These are phyloP conservation scores for Drosophila formosana DNA, from an alignment of 2,888 invertebrate genomes.

Conservation along the genomic window DNA sequence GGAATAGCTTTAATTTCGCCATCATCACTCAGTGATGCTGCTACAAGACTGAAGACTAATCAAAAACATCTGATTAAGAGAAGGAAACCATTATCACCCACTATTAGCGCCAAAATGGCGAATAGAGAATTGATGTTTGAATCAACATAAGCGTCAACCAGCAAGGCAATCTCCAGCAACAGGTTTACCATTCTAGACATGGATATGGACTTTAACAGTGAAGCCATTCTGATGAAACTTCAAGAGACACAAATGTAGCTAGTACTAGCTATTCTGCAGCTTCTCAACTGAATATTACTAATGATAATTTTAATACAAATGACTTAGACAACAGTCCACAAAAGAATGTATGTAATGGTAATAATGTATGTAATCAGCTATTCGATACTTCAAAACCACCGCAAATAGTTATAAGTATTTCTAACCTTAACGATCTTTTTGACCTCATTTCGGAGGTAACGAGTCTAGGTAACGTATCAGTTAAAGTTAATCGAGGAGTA, in stretches of 20 bases:
- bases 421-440: slow-evolving; percentile 14
- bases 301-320: too few species aligned
- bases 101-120: background rate
- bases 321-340: background rate
- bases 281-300: too few species aligned
- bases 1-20: background rate
- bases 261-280: too few species aligned
- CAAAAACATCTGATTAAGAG: slow-evolving; percentile 5
- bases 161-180: background rate
- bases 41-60: background rate
- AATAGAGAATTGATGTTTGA: background rate
- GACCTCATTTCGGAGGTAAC: slow-evolving; percentile 7
- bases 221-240: too few species aligned
- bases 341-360: too few species aligned
- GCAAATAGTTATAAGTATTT: slow-evolving; percentile 14
- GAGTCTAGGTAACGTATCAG: background rate
- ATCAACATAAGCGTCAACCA: background rate
- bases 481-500: slow-evolving; percentile 10
- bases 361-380: too few species aligned
- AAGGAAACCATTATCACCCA: background rate
- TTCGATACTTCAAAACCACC: background rate
- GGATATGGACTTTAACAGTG: too few species aligned
- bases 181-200: slow-evolving; percentile 1
- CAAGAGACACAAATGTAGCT: too few species aligned
- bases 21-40: background rate